Evolutionary conservation across 2,888 invertebrate genomes (phyloP), one percentile per base, ranked within the genome.

Genomic region (Euphydryas editha): DNA sequence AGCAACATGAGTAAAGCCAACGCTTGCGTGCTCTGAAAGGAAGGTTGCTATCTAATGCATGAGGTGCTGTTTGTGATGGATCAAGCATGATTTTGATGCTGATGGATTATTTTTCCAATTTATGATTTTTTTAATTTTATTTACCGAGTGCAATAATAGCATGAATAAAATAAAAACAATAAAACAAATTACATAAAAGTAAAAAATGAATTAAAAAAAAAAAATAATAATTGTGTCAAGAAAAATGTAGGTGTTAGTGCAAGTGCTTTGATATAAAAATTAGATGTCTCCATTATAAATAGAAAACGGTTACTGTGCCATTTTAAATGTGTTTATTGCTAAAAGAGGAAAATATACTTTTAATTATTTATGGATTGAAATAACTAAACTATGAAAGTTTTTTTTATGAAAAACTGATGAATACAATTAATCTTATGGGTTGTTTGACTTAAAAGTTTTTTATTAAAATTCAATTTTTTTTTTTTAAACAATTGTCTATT

Each of bases 1-100:
- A 91, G 82, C 90, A 90, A 89, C 88, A 90, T 89, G 86, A 88
- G 83, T 85, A 81, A 86, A 86, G 82, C 89, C 89, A 87, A 77
- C 83, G 83, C 83, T 89, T 89, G 87, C 82, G 79, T 71, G 59
- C 70, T 86, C 91, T 91, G 90, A 85, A 91, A 91, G 78, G 76
- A 86, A 86, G 74, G 79, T 74, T 73, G 80, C 80, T 78, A 78
- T 78, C 85, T 81, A 81, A 81, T 85, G 87, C 85, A 77, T 68
- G 72, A 69, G 67, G 76, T 78, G 76, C 75, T 63, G 66, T 66
- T 24, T n/a, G 55, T 63, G 62, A 72, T 72, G 66, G 65, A 5
- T 36, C 24, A 70, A 68, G 70, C 62, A 55, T 65, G 30, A 17
- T 59, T 20, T 18, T 24, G 42, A 18, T 36, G 5, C 5, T 1